These are phyloP conservation scores for Scomber colias DNA, from an alignment of 2,113 vertebrate genomes.

Conservation along the genomic window DNA sequence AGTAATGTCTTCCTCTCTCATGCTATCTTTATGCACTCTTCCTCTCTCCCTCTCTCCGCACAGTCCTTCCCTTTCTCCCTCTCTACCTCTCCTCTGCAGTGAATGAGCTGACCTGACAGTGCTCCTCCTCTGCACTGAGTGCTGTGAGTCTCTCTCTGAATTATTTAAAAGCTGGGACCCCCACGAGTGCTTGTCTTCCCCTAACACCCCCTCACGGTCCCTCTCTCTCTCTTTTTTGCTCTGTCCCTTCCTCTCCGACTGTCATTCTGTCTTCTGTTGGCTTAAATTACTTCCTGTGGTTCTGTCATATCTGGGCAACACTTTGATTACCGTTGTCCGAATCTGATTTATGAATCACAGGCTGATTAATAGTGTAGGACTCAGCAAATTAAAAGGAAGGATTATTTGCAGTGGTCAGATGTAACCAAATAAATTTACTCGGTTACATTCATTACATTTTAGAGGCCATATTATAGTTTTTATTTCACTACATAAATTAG, in stretches of 20 bases:
- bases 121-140: conserved; percentile 76
- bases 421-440: neutral
- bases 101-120: conserved; percentile 70
- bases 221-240: conserved; percentile 1
- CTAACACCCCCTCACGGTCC: conserved; percentile 59
- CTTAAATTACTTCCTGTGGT: conserved; percentile 45
- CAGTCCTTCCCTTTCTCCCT: conserved; percentile 1
- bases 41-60: conserved; percentile 18
- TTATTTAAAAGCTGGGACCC: conserved; percentile 87
- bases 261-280: conserved; percentile 51
- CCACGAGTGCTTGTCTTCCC: conserved; percentile 83
- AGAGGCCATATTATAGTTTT: neutral
- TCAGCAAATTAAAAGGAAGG: neutral
- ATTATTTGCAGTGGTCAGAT: neutral
- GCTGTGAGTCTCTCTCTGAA: conserved; percentile 82
- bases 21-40: conserved; percentile 66
- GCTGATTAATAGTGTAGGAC: neutral
- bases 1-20: conserved; percentile 54
- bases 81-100: conserved; percentile 47
- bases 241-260: conserved; percentile 54
- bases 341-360: conserved; percentile 30
- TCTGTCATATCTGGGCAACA: conserved; percentile 52
- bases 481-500: neutral
- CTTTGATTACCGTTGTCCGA: conserved; percentile 29
- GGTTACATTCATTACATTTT: neutral